Conservation (phyloP, 2,113 vertebrate genomes). For the Takifugu flavidus region DNA sequence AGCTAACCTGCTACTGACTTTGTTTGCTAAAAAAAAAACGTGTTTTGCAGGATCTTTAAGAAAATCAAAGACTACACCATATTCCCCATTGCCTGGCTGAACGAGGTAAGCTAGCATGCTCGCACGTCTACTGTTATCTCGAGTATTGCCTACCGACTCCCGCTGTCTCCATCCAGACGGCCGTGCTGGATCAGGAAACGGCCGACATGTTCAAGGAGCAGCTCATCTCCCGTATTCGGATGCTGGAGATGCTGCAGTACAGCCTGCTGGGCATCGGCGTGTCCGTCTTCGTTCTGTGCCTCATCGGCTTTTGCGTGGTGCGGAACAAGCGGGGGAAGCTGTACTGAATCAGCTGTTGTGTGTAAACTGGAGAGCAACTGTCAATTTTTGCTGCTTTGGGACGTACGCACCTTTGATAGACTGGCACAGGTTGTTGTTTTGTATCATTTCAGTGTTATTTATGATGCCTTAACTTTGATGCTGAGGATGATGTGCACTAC, state of each 20-base stretch:
- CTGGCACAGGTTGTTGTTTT: not conserved
- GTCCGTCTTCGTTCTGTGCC: conserved; percentile 70
- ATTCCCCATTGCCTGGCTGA: conserved; percentile 90
- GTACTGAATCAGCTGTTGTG: too few species aligned
- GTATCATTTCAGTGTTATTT: conserved; percentile 34
- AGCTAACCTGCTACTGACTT: not conserved
- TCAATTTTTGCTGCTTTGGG: too few species aligned
- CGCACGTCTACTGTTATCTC: too few species aligned
- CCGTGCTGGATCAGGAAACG: conserved; percentile 79
- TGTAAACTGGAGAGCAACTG: too few species aligned
- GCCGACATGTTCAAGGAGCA: conserved; percentile 80
- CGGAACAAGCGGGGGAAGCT: conserved; percentile 11
- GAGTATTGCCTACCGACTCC: not conserved
- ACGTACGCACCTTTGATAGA: too few species aligned
- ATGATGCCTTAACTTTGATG: conserved; percentile 25
- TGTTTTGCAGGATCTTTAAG: conserved; percentile 77
- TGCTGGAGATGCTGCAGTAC: conserved; percentile 73
- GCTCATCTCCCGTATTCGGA: conserved; percentile 69
- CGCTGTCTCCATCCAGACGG: conserved; percentile 72
- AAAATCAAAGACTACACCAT: conserved; percentile 74
- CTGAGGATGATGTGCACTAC: too few species aligned
- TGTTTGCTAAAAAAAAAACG: not conserved
- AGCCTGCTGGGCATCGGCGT: conserved; percentile 70
- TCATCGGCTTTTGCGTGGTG: conserved; percentile 70
- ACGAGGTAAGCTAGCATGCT: conserved; percentile 80